phyloP scores from a whole-genome alignment of 2,888 invertebrate genomes.

The Aricia artaxerxes region DNA sequence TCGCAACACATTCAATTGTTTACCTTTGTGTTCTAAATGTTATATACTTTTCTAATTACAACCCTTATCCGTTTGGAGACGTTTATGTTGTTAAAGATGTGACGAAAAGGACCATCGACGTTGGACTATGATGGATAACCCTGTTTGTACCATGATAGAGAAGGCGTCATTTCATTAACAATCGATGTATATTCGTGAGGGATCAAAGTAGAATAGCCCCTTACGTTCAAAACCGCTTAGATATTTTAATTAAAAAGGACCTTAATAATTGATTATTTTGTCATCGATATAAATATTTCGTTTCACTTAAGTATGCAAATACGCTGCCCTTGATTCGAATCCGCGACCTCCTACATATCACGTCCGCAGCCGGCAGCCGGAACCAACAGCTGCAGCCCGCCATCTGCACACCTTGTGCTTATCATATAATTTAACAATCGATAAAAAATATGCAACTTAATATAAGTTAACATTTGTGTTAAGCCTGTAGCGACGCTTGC shows the following conservation, averaged over 20 bases:
- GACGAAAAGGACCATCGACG: no score
- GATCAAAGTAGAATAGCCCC: no score
- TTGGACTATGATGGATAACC: no score
- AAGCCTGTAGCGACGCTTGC: neutral
- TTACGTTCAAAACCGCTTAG: no score
- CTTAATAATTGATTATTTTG: neutral
- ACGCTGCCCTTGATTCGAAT: conserved; percentile 11
- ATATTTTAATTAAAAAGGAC: neutral
- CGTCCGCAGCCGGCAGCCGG: neutral
- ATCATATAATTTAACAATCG: conserved; percentile 14
- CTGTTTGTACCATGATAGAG: no score
- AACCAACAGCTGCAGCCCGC: neutral
- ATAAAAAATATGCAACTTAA: conserved; percentile 1
- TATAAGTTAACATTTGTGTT: neutral
- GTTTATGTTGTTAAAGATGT: no score
- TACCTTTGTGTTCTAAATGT: conserved; percentile 1
- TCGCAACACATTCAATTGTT: conserved; percentile 8
- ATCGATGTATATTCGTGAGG: no score
- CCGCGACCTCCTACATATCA: conserved; percentile 15
- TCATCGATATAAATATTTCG: neutral
- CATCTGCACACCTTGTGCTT: conserved; percentile 21
- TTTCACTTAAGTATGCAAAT: neutral
- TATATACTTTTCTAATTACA: neutral
- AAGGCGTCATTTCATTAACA: no score
- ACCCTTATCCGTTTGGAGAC: no score